A percentile compares a stretch with the other conserved stretches of the same genome.
These are phyloP conservation scores for Steinernema scapterisci DNA, from an alignment of 2,888 invertebrate species.

Conservation along the genomic window DNA sequence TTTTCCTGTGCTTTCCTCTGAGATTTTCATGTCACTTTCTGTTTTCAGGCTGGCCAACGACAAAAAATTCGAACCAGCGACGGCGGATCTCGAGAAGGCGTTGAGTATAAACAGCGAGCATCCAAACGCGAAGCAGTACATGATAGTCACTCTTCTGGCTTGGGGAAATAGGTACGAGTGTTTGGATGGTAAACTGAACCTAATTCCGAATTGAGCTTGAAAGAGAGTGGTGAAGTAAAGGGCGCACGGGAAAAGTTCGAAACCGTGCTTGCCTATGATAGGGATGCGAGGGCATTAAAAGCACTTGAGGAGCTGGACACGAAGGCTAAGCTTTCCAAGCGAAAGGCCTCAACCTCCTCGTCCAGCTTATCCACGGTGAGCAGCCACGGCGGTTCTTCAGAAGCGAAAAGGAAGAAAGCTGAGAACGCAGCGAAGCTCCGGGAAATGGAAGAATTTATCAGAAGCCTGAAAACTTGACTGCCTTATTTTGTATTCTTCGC, in stretches of 20 bases:
- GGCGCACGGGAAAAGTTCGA: slow-evolving; percentile 35
- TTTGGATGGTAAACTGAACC: neutral
- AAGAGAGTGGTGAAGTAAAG: slow-evolving; percentile 33
- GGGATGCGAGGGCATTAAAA: neutral
- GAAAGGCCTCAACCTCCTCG: neutral
- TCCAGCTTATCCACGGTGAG: neutral
- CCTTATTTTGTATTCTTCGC: neutral
- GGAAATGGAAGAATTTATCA: slow-evolving; percentile 15
- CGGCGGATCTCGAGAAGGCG: slow-evolving; percentile 91
- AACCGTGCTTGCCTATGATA: neutral
- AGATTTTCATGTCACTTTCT: too few relatives aligned
- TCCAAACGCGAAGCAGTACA: slow-evolving; percentile 88
- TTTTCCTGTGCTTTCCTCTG: too few relatives aligned
- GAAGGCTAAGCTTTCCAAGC: neutral
- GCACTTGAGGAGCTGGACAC: neutral
- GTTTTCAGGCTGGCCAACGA: slow-evolving; percentile 80
- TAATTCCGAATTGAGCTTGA: slow-evolving; percentile 34
- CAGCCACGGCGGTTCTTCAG: neutral
- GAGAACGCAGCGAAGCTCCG: slow-evolving; percentile 5
- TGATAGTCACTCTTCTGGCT: slow-evolving; percentile 89
- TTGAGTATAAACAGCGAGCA: slow-evolving; percentile 85
- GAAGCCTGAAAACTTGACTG: neutral
- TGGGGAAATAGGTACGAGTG: slow-evolving; percentile 75
- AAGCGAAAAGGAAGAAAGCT: neutral
- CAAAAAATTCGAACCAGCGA: slow-evolving; percentile 88